These are phyloP conservation scores for Clitarchus hookeri DNA, from an alignment of 2,888 invertebrate species.

Conservation along the genomic window DNA sequence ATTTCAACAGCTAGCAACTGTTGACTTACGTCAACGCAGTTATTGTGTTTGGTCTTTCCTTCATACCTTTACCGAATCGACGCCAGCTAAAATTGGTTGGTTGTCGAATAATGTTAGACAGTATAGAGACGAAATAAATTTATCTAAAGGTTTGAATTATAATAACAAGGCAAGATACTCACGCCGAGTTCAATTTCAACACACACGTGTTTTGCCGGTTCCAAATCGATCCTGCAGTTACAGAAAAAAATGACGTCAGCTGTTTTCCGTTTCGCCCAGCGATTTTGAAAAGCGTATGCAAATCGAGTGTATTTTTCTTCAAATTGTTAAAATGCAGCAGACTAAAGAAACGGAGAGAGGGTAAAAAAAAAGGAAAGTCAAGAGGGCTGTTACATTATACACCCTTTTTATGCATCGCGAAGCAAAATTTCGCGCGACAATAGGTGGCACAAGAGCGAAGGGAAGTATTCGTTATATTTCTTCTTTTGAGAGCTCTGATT, in stretches of 20 bases:
- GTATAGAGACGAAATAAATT: neutral
- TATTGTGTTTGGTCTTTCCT: too few relatives aligned
- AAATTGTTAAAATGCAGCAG: conserved; percentile 3
- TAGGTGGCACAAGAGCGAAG: neutral
- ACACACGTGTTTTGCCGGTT: neutral
- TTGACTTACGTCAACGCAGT: too few relatives aligned
- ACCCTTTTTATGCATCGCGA: conserved; percentile 12
- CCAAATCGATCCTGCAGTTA: neutral
- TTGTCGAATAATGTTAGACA: too few relatives aligned
- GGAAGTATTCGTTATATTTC: conserved; percentile 15
- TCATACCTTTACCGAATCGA: too few relatives aligned
- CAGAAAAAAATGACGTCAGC: neutral
- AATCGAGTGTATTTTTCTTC: conserved; percentile 7
- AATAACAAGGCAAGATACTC: neutral
- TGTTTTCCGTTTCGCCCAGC: conserved; percentile 7
- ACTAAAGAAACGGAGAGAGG: neutral
- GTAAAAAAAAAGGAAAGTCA: neutral
- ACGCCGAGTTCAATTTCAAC: neutral
- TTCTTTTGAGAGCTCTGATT: conserved; percentile 29
- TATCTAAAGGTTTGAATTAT: neutral
- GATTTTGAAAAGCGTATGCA: conserved; percentile 14
- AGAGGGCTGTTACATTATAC: conserved; percentile 12
- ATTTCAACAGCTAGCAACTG: too few relatives aligned
- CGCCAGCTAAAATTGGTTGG: too few relatives aligned
- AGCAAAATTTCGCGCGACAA: neutral